Evolutionary conservation across 2,888 invertebrate genomes (phyloP).

Genomic region (Cerastis rubricosa): DNA sequence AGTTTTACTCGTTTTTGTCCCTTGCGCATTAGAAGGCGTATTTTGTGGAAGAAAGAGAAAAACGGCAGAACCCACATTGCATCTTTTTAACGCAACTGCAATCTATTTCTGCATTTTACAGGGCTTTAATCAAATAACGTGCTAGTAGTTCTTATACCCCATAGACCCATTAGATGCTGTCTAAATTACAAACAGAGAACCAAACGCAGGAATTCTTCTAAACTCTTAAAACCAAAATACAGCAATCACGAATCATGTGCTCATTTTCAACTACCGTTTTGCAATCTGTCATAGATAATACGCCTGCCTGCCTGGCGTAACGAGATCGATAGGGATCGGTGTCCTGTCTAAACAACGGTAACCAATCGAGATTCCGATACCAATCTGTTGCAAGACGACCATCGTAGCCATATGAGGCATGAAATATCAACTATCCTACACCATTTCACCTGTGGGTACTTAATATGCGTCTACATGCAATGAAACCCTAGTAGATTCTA

Average conservation of each 20-base stretch:
- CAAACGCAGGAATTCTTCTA: background rate
- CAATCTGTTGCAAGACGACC: conserved; percentile 6
- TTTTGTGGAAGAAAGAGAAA: background rate
- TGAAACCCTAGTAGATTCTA: background rate
- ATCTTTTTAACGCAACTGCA: background rate
- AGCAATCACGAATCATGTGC: background rate
- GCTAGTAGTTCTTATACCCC: background rate
- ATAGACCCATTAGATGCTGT: background rate
- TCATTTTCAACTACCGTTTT: background rate
- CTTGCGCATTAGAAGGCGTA: background rate
- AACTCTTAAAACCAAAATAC: background rate
- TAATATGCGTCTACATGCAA: conserved; percentile 19
- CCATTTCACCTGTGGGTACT: background rate
- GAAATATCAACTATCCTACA: background rate
- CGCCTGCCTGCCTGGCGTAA: conserved; percentile 4
- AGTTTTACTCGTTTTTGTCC: background rate
- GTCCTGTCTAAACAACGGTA: conserved; percentile 20
- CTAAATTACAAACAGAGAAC: background rate
- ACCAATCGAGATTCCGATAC: conserved; percentile 25
- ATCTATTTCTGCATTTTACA: background rate
- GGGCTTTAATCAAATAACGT: background rate
- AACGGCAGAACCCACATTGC: background rate
- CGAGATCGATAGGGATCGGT: conserved; percentile 14
- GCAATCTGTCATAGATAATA: conserved; percentile 9
- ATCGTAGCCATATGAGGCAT: background rate